Percentiles rank a stretch among this genome's conserved stretches.
These are phyloP conservation scores for Hycleus cichorii DNA, from an alignment of 1,140 invertebrate species.

Conservation along the genomic window DNA sequence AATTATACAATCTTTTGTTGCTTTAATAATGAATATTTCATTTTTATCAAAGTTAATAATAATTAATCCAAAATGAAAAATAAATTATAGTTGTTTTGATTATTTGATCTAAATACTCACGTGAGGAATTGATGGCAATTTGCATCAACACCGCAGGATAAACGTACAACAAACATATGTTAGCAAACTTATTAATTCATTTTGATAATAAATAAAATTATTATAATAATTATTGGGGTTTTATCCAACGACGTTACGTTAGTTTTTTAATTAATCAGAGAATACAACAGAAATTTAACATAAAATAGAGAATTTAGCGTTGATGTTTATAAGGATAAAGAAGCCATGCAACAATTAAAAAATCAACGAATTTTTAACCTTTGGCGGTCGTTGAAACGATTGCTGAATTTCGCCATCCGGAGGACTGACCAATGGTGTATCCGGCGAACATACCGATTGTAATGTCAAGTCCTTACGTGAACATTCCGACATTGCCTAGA, in stretches of 20 bases:
- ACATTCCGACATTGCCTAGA: constrained; percentile 44
- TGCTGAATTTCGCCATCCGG: constrained; percentile 35
- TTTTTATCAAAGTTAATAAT: neutral
- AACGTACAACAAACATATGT: constrained; percentile 5
- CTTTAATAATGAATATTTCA: neutral
- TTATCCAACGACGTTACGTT: neutral
- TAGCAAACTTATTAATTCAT: neutral
- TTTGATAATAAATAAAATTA: neutral
- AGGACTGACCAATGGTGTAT: constrained; percentile 36
- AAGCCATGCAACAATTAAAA: too few species aligned
- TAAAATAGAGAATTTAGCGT: too few species aligned
- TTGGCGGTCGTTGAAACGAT: constrained; percentile 29
- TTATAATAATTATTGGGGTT: neutral
- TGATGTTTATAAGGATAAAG: too few species aligned
- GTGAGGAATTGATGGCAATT: constrained; percentile 4
- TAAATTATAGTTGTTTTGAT: too few species aligned
- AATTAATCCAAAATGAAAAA: neutral
- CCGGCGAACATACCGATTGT: constrained; percentile 40
- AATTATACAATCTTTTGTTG: neutral
- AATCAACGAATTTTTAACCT: constrained; percentile 25
- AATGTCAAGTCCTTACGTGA: constrained; percentile 48
- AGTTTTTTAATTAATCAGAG: neutral
- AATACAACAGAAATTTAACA: neutral
- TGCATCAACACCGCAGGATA: constrained; percentile 8
- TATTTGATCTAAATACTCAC: constrained; percentile 3